phyloP scores from a whole-genome alignment of 1,140 invertebrate genomes.

The Pemphigus obesinymphae region DNA sequence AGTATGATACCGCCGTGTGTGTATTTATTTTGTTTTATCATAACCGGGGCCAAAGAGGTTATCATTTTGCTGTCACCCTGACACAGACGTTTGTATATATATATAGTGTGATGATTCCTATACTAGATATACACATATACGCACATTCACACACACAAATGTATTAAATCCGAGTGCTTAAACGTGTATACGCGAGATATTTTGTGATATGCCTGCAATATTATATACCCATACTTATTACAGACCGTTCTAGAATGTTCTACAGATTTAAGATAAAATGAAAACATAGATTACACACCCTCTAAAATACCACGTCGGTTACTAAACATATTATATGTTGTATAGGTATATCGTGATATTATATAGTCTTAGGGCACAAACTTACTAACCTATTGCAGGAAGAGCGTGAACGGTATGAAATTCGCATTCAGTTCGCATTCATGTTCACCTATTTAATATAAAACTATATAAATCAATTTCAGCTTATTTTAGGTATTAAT shows the following conservation, averaged over 20 bases:
- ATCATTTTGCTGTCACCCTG: background rate
- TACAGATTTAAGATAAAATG: background rate
- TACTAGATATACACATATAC: background rate
- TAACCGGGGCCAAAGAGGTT: slow-evolving; percentile 2
- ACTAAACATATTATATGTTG: background rate
- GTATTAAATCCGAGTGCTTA: slow-evolving; percentile 1
- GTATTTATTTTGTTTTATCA: slow-evolving; percentile 22
- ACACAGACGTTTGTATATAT: background rate
- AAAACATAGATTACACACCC: background rate
- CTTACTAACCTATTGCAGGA: no score
- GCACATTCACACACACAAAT: background rate
- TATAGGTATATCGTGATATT: no score
- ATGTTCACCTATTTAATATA: no score
- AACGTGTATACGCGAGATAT: slow-evolving; percentile 2
- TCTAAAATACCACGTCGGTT: background rate
- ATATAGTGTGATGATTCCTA: background rate
- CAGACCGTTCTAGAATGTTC: background rate
- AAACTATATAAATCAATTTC: no score
- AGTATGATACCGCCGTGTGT: background rate
- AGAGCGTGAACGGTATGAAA: no score
- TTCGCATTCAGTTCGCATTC: no score
- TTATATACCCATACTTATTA: background rate
- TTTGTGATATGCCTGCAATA: background rate
- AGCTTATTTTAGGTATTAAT: no score
- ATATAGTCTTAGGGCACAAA: no score